Evolutionary conservation across 2,888 invertebrate genomes (phyloP).

Genomic region (Toxonevra muliebris): DNA sequence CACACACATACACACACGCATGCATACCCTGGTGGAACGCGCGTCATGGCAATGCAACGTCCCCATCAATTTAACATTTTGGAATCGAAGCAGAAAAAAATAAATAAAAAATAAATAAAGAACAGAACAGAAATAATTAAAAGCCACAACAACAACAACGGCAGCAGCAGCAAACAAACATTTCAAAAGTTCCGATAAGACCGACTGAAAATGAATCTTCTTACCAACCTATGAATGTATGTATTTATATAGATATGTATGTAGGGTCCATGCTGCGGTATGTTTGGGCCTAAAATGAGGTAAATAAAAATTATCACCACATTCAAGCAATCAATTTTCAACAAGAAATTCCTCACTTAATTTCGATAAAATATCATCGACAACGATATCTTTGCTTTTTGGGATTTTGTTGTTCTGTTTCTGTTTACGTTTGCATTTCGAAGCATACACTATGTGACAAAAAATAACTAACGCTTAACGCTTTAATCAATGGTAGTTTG

Average conservation of each 20-base stretch:
- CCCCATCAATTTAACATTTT: conserved; percentile 42
- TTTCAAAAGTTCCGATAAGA: conserved; percentile 39
- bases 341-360: conserved; percentile 55
- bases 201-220: conserved; percentile 28
- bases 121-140: conserved; percentile 25
- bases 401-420: too few species aligned
- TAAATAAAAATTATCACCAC: conserved; percentile 49
- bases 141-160: conserved; percentile 11
- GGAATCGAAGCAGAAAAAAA: conserved; percentile 23
- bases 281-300: conserved; percentile 6
- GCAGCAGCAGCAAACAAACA: conserved; percentile 28
- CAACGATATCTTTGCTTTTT: background rate
- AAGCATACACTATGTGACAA: too few species aligned
- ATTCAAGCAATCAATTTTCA: conserved; percentile 53
- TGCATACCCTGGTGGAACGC: background rate
- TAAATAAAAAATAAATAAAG: conserved; percentile 23
- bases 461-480: too few species aligned
- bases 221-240: conserved; percentile 14
- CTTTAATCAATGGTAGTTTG: too few species aligned
- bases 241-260: conserved; percentile 6
- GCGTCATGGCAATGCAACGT: conserved; percentile 36
- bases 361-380: conserved; percentile 48
- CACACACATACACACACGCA: background rate
- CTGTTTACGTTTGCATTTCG: too few species aligned
- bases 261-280: background rate